Conservation (phyloP, 2,797 vertebrate genomes). For the Melanotaenia pygmaea region DNA sequence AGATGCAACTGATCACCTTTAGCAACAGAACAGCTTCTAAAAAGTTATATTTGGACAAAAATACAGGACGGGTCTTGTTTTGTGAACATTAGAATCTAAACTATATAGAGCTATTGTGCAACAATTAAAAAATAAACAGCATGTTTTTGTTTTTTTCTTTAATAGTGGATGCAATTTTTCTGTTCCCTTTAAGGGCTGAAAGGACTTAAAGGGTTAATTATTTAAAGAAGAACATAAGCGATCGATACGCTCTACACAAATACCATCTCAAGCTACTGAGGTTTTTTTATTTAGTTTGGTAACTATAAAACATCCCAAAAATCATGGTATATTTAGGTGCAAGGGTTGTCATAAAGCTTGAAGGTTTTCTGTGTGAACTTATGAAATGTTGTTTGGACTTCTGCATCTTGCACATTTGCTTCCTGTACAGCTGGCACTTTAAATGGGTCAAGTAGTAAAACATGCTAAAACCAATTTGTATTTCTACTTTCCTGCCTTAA, state of each 20-base stretch:
- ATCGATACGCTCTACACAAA: background rate
- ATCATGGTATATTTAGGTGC: background rate
- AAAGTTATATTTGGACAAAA: too few relatives aligned
- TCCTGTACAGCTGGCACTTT: conserved; percentile 1
- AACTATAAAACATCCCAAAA: conserved; percentile 34
- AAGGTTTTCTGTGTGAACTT: conserved; percentile 41
- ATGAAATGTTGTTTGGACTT: conserved; percentile 1
- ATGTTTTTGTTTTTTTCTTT: too few relatives aligned
- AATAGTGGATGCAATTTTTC: too few relatives aligned
- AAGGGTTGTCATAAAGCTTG: conserved; percentile 3
- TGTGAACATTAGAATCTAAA: too few relatives aligned
- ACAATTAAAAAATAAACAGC: too few relatives aligned
- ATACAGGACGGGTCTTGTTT: too few relatives aligned
- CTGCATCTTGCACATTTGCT: background rate
- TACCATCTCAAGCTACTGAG: conserved; percentile 12
- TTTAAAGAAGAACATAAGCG: background rate
- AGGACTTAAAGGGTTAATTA: too few relatives aligned
- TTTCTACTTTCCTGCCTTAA: conserved; percentile 7
- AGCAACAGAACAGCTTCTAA: too few relatives aligned
- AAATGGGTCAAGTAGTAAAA: conserved; percentile 12
- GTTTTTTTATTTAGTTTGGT: conserved; percentile 2
- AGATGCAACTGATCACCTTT: background rate
- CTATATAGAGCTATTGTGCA: too few relatives aligned
- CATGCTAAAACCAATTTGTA: conserved; percentile 7
- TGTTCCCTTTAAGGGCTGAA: too few relatives aligned